Percentiles rank a stretch among this genome's conserved stretches.
These are phyloP conservation scores for Eupeodes latifasciatus DNA, from an alignment of 2,888 invertebrate genomes.

Conservation along the genomic window DNA sequence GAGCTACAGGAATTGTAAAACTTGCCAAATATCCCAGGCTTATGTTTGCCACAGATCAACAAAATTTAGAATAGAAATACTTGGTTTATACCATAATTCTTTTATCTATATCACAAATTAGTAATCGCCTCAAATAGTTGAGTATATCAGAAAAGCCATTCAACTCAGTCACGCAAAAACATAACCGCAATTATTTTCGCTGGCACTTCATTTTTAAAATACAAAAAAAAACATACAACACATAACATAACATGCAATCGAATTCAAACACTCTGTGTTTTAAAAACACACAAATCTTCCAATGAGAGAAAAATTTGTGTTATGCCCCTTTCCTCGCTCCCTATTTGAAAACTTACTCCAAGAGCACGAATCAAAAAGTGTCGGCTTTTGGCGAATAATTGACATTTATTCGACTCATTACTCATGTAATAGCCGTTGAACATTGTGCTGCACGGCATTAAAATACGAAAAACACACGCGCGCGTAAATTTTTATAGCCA, in stretches of 20 bases:
- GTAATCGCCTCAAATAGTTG: too few relatives aligned
- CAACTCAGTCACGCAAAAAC: conserved; percentile 17
- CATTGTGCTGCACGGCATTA: conserved; percentile 59
- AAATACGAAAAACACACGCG: conserved; percentile 19
- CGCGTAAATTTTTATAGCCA: background rate
- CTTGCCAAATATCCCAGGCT: too few relatives aligned
- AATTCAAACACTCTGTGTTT: background rate
- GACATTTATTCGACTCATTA: conserved; percentile 75
- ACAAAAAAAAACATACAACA: background rate
- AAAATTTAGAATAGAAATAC: too few relatives aligned
- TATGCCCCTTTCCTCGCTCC: background rate
- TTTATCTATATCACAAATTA: too few relatives aligned
- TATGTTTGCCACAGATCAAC: too few relatives aligned
- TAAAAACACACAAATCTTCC: background rate
- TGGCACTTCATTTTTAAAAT: conserved; percentile 15
- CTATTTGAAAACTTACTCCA: conserved; percentile 61
- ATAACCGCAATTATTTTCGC: conserved; percentile 4
- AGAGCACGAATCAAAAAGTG: conserved; percentile 66
- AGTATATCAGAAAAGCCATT: conserved; percentile 25
- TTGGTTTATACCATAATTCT: too few relatives aligned
- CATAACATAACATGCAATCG: background rate
- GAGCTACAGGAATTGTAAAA: too few relatives aligned
- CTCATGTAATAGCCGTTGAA: conserved; percentile 73
- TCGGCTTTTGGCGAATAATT: conserved; percentile 73
- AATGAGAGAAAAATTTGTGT: background rate